A percentile compares a stretch with the other conserved stretches of the same genome.
These are phyloP conservation scores for Frankliniella fusca DNA, from an alignment of 2,888 invertebrate species.

Conservation along the genomic window DNA sequence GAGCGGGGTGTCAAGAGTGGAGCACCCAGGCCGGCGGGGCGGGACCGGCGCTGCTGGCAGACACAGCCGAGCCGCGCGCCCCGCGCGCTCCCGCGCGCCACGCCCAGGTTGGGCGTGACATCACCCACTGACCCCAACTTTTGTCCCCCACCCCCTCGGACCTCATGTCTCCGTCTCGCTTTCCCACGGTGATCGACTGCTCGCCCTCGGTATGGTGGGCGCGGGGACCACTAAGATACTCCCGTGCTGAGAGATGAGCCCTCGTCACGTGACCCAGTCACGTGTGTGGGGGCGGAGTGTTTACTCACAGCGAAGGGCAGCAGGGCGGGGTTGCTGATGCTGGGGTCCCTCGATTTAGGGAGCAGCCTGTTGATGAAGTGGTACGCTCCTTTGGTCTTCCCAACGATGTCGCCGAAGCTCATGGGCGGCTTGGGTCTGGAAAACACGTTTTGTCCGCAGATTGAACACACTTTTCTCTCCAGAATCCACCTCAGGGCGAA, in stretches of 20 bases:
- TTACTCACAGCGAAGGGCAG: conserved; percentile 10
- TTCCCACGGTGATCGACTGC: neutral
- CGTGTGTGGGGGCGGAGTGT: neutral
- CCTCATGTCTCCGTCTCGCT: neutral
- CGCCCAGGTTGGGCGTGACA: neutral
- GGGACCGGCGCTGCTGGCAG: neutral
- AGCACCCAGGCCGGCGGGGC: neutral
- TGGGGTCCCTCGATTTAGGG: neutral
- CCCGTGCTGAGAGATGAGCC: neutral
- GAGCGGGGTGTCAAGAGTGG: neutral
- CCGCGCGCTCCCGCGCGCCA: neutral
- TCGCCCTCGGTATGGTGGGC: neutral
- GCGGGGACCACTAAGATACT: neutral
- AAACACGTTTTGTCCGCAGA: neutral
- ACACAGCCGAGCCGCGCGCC: neutral
- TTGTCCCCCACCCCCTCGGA: neutral
- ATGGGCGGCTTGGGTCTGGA: conserved; percentile 2
- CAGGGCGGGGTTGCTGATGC: conserved; percentile 13
- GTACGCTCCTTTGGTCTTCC: conserved; percentile 6
- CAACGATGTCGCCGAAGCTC: neutral
- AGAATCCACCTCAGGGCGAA: neutral
- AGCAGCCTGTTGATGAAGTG: conserved; percentile 24
- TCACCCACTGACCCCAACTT: neutral
- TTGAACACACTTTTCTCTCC: neutral
- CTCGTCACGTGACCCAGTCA: neutral